Evolutionary conservation across 2,888 invertebrate genomes (phyloP), one percentile per base, ranked within the genome.

Genomic region (Tinea semifulvella): DNA sequence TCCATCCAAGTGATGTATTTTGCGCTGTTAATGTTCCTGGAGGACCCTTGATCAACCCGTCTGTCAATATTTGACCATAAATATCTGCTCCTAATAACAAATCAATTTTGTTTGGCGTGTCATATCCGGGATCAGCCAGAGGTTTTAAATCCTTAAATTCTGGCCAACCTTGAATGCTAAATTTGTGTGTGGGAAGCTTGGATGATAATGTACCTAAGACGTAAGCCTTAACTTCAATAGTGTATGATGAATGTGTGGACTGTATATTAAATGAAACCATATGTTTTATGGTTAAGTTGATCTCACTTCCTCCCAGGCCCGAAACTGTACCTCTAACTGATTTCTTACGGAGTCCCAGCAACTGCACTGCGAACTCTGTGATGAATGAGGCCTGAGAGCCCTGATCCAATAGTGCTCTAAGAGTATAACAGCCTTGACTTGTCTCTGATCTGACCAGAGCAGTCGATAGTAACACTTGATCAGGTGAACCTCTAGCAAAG

Each of bases 351-450:
- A 58, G 43, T 2, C 49, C 26, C 1, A 57, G 38, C 2, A 46
- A 26, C 39, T 54, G 55, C 0, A 51, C 55, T 13, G 51, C 46
- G 4, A 53, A 18, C 11, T 58, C 56, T 0, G 55, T 55, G 2
- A 57, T 51, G 39, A 57, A 56, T 7, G 49, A 55, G 8, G 52
- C 52, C 28, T 56, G 50, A 7, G 57, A 55, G 1, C 56, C 55
- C 20, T 54, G 55, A 43, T 56, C 57, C 5, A 57, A 8, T 20
- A 57, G 46, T 1, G 53, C 53, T 42, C 55, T 18, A 2, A 53
- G 6, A 3, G 43, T 26, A 10, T 49, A 47, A 16, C 39, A 13
- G 8, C 47, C 52, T 14, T 20, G 35, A 20, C 44, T 48, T 3
- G 52, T 50, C 36, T 49, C 27, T 18, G 50, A 49, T 16, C 52